Evolutionary conservation across 2,113 vertebrate species (phyloP).

Genomic region (Patagioenas fasciata): DNA sequence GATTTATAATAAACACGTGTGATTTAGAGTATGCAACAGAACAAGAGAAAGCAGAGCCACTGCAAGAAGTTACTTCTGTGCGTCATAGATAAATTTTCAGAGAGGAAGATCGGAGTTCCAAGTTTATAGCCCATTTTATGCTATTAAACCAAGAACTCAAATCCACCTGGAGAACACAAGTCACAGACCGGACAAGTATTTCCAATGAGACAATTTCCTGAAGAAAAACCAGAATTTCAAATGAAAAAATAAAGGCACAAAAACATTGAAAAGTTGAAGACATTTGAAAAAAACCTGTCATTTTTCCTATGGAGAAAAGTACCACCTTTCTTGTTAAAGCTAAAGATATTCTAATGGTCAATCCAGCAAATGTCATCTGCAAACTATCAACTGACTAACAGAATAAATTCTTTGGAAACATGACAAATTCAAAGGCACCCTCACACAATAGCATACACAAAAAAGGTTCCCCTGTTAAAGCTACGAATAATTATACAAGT

Average conservation of each 20-base stretch:
- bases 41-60: not conserved
- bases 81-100: not conserved
- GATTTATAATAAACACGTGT: not conserved
- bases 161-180: not conserved
- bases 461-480: constrained; percentile 15
- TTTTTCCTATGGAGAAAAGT: not conserved
- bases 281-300: not conserved
- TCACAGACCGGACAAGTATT: not conserved
- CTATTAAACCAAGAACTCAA: not conserved
- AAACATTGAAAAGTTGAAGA: not conserved
- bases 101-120: not conserved
- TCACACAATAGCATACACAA: not conserved
- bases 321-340: not conserved
- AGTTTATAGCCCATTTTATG: not conserved
- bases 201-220: not conserved
- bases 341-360: not conserved
- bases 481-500: constrained; percentile 41
- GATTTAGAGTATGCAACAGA: not conserved
- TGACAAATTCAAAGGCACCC: not conserved
- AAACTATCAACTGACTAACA: not conserved
- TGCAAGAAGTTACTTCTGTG: not conserved
- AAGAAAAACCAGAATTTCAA: not conserved
- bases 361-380: not conserved
- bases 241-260: not conserved
- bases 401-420: not conserved